These are phyloP conservation scores for Rhombomys opimus DNA, from an alignment of 2,113 vertebrate species.

Conservation along the genomic window DNA sequence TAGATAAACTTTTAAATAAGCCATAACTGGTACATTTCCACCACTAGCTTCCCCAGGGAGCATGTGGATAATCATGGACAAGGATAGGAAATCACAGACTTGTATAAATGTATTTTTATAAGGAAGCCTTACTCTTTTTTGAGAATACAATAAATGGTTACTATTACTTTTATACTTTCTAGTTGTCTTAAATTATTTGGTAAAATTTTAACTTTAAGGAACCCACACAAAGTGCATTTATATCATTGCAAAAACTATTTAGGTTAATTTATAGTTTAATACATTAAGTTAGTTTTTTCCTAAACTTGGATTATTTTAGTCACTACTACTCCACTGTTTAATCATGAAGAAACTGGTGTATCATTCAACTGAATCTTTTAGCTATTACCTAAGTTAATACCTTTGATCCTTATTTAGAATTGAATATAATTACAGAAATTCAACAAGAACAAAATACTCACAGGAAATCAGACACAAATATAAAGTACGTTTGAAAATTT, in stretches of 20 bases:
- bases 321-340: neutral
- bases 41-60: neutral
- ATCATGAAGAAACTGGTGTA: neutral
- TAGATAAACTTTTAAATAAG: conserved; percentile 43
- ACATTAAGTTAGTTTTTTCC: neutral
- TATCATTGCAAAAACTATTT: neutral
- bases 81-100: neutral
- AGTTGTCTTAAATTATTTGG: neutral
- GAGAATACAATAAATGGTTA: neutral
- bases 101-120: neutral
- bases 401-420: neutral
- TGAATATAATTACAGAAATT: neutral
- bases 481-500: neutral
- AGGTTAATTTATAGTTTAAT: neutral
- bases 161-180: neutral
- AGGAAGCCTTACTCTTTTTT: neutral
- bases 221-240: neutral
- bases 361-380: neutral
- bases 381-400: neutral
- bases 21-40: neutral
- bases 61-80: neutral
- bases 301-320: neutral
- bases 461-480: neutral
- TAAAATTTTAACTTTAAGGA: neutral
- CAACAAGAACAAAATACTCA: neutral